These are phyloP conservation scores for Percopsis transmontana DNA, from an alignment of 2,113 vertebrate genomes.

Conservation along the genomic window DNA sequence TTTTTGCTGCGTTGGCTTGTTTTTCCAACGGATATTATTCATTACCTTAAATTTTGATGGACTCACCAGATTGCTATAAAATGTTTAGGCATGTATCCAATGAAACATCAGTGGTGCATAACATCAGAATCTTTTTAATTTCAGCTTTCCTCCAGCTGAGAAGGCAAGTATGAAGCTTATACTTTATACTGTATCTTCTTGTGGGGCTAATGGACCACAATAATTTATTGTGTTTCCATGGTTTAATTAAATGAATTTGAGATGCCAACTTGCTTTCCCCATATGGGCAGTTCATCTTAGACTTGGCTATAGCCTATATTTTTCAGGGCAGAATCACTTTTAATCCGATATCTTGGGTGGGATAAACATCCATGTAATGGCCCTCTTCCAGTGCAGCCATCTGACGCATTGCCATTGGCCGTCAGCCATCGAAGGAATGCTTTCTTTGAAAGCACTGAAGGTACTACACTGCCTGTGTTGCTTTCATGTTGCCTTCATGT, in stretches of 20 bases:
- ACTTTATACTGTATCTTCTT: constrained; percentile 47
- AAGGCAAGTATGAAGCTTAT: constrained; percentile 13
- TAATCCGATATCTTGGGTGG: too few species aligned
- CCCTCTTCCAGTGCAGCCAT: too few species aligned
- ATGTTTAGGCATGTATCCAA: constrained; percentile 29
- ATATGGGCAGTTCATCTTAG: background rate
- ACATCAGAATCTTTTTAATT: constrained; percentile 15
- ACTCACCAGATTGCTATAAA: constrained; percentile 24
- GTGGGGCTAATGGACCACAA: constrained; percentile 23
- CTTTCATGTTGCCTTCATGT: too few species aligned
- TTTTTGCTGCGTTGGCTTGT: constrained; percentile 28
- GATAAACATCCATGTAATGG: too few species aligned
- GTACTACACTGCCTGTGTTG: too few species aligned
- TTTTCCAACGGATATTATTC: constrained; percentile 29
- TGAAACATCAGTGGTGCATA: constrained; percentile 16
- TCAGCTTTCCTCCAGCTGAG: constrained; percentile 9
- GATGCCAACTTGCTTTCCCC: constrained; percentile 10
- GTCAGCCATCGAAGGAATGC: too few species aligned
- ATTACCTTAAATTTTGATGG: constrained; percentile 22
- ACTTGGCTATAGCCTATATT: constrained; percentile 14
- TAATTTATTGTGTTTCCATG: constrained; percentile 22
- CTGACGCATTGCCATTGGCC: too few species aligned
- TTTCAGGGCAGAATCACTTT: constrained; percentile 9
- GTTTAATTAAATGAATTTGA: constrained; percentile 32
- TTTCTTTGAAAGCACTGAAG: too few species aligned